These are phyloP conservation scores for Nasua narica DNA, from an alignment of 2,797 vertebrate species.

Conservation along the genomic window DNA sequence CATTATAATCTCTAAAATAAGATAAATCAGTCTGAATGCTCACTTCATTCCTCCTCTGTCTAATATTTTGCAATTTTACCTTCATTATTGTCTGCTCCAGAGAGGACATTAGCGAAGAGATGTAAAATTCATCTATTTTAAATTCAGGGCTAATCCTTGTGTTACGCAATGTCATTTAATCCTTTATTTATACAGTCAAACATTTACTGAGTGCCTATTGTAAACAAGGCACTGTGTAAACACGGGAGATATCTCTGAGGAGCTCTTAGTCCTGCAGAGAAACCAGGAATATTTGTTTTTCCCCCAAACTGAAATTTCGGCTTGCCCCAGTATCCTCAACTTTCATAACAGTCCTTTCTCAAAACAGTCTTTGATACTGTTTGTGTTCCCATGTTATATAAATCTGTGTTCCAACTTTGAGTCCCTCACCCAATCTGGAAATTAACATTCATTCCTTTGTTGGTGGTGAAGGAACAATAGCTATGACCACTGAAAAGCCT, in stretches of 20 bases:
- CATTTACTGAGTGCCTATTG: background rate
- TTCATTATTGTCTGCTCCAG: background rate
- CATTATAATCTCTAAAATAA: background rate
- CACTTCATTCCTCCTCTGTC: background rate
- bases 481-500: background rate
- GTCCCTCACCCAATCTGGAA: background rate
- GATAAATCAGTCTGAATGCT: background rate
- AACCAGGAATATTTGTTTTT: background rate
- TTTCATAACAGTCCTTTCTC: background rate
- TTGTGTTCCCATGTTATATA: background rate
- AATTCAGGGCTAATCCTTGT: background rate
- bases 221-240: background rate
- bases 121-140: background rate
- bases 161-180: background rate
- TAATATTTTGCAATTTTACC: background rate
- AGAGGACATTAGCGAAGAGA: background rate
- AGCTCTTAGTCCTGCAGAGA: background rate
- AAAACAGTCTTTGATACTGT: background rate
- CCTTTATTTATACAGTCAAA: background rate
- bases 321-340: background rate
- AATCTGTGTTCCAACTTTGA: background rate
- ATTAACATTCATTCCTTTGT: background rate
- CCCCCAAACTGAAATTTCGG: background rate
- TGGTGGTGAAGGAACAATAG: background rate
- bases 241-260: background rate